Evolutionary conservation across 37 sponge, comb jelly and placozoan species (phyloP).

Genomic region (Dysidea cf. avara): DNA sequence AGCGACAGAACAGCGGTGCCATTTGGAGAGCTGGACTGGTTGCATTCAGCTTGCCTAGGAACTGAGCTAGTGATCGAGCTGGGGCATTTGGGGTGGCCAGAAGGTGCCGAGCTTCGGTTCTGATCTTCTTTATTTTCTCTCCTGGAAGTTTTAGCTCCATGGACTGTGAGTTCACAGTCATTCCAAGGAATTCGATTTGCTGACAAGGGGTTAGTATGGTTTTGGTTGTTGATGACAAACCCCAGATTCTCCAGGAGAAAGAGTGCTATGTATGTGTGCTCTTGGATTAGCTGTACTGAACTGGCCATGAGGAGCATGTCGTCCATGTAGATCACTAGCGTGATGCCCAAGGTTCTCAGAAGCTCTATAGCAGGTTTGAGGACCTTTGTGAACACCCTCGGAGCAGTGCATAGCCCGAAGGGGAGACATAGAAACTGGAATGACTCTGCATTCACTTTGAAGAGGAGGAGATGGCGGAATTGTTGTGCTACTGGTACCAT

Average conservation of each 20-base stretch:
- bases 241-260: not conserved
- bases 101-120: not conserved
- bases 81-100: not conserved
- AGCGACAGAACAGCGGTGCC: conserved; percentile 13
- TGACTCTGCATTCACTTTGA: not conserved
- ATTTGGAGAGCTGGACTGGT: conserved; percentile 13
- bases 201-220: conserved; percentile 7
- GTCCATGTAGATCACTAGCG: conserved; percentile 1
- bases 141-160: too few species aligned
- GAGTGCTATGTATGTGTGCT: not conserved
- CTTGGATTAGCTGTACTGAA: not conserved
- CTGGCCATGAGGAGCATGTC: too few species aligned
- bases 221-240: conserved; percentile 12
- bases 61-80: too few species aligned
- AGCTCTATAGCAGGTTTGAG: not conserved
- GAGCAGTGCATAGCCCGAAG: too few species aligned
- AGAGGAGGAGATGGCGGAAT: not conserved
- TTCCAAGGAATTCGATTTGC: conserved; percentile 37
- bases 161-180: too few species aligned
- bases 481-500: not conserved
- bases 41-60: too few species aligned
- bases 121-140: too few species aligned
- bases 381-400: conserved; percentile 16
- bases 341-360: not conserved
- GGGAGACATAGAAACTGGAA: conserved; percentile 6